Base-by-base conservation (phyloP, 2,888 invertebrate species). In the Therioaphis trifolii region DNA sequence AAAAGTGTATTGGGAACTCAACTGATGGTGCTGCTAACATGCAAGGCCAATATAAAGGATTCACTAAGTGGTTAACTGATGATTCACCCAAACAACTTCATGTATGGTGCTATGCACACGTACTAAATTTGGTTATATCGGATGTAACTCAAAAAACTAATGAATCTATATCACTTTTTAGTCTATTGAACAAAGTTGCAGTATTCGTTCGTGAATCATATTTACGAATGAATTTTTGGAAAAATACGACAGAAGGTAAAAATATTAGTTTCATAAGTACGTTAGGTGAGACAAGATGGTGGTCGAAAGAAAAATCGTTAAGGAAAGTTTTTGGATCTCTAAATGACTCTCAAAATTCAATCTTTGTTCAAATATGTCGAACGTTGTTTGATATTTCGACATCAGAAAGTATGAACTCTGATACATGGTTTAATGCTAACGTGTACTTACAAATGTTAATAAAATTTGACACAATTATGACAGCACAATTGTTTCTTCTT, bases 1-100 rank as follows among this genome's bases (percentile, higher is more conserved):
- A 49, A 63, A 85, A 85, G 1, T 86, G 86, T 85, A 66, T 86
- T n/a, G 86, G 84, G 12, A 85, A 78, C 69, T 74, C 85, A 58
- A 86, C 85, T n/a, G n/a, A n/a, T n/a, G n/a, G n/a, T n/a, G n/a
- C n/a, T n/a, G n/a, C n/a, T n/a, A n/a, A n/a, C n/a, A n/a, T n/a
- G n/a, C n/a, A n/a, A n/a, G n/a, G n/a, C n/a, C n/a, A n/a, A n/a
- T n/a, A n/a, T n/a, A n/a, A n/a, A n/a, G n/a, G n/a, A n/a, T n/a
- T n/a, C n/a, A n/a, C n/a, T n/a, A n/a, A n/a, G n/a, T n/a, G n/a
- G n/a, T n/a, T n/a, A n/a, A n/a, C n/a, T n/a, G n/a, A n/a, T n/a
- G n/a, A n/a, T n/a, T n/a, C n/a, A n/a, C n/a, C n/a, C n/a, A n/a
- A n/a, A n/a, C n/a, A n/a, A n/a, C n/a, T n/a, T n/a, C n/a, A n/a